Evolutionary conservation across 1,140 invertebrate species (phyloP).

Genomic region (Drosophila kohkoa): DNA sequence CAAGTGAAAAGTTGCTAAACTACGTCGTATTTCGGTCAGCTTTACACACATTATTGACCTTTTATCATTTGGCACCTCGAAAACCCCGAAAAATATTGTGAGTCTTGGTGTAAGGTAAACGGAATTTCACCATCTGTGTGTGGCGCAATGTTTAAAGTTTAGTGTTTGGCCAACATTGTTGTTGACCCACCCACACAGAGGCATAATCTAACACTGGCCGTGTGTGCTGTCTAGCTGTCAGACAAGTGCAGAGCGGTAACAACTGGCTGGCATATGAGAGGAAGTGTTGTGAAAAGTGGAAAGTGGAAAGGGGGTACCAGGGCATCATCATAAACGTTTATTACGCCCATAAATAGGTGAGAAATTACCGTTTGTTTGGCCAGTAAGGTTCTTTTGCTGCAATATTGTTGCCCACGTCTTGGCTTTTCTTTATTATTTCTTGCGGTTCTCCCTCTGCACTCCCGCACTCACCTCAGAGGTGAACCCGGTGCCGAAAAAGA

Average conservation of each 20-base stretch:
- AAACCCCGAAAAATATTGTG: conserved; percentile 16
- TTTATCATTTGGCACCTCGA: conserved; percentile 34
- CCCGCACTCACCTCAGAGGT: background rate
- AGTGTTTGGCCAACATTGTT: conserved; percentile 57
- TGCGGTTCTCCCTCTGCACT: conserved; percentile 25
- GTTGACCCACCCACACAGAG: conserved; percentile 24
- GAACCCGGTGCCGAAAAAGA: background rate
- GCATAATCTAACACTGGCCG: conserved; percentile 48
- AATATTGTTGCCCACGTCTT: conserved; percentile 73
- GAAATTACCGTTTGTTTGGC: conserved; percentile 74
- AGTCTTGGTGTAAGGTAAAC: background rate
- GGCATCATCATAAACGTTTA: conserved; percentile 80
- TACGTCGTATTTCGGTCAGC: background rate
- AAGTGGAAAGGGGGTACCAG: conserved; percentile 7
- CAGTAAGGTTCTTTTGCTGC: conserved; percentile 45
- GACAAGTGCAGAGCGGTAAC: background rate
- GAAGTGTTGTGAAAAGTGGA: background rate
- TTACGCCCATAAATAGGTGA: conserved; percentile 79
- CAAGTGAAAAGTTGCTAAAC: conserved; percentile 26
- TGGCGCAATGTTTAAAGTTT: conserved; percentile 55
- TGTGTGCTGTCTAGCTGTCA: conserved; percentile 24
- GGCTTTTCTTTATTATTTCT: conserved; percentile 68
- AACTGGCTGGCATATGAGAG: conserved; percentile 4
- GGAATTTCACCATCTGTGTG: conserved; percentile 10
- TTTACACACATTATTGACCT: conserved; percentile 25